Evolutionary conservation across 2,113 vertebrate species (phyloP).

Genomic region (Pollachius pollachius): DNA sequence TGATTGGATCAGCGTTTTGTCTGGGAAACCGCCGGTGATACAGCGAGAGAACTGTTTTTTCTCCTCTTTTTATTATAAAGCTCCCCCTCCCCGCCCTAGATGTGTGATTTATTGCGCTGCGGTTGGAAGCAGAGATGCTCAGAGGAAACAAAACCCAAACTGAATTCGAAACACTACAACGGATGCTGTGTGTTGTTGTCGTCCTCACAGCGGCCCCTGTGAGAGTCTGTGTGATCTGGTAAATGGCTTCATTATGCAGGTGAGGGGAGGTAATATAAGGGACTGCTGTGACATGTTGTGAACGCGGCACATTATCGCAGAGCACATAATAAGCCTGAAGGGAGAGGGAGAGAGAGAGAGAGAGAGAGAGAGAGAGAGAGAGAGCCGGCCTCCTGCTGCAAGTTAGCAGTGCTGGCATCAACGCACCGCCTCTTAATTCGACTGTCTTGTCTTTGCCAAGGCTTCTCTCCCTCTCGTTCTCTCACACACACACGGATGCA

Average conservation of each 20-base stretch:
- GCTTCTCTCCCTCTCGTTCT: not conserved
- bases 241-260: no score
- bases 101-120: not conserved
- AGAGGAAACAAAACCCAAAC: no score
- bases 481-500: not conserved
- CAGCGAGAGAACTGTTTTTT: constrained; percentile 38
- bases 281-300: no score
- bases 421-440: not conserved
- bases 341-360: no score
- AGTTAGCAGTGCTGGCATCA: not conserved
- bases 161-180: no score
- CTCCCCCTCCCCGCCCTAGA: not conserved
- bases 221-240: no score
- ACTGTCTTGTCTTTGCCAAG: not conserved
- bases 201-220: no score
- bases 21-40: constrained; percentile 35
- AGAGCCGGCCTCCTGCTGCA: not conserved
- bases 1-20: constrained; percentile 53
- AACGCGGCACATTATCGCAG: no score
- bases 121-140: not conserved
- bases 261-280: no score
- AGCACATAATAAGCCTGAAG: no score
- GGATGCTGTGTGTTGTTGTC: no score
- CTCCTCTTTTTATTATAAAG: constrained; percentile 24
- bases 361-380: no score